Base-by-base conservation (phyloP, 2,113 vertebrate species). In the Tetrao urogallus region DNA sequence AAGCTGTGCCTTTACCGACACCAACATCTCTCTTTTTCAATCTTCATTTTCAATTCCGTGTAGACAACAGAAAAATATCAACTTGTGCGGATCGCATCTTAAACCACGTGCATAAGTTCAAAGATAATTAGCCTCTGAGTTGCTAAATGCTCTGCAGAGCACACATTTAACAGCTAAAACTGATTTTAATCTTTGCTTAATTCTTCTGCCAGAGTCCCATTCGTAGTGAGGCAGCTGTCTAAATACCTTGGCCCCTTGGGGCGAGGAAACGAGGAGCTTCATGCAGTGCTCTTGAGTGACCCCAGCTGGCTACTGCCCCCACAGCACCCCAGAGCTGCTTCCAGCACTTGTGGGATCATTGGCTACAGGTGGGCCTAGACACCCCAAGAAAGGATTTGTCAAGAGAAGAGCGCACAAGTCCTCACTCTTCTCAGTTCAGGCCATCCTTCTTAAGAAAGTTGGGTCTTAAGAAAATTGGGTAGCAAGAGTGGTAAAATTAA, bases 181-280 rank as follows among this genome's bases (percentile, higher is more conserved):
- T 92, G 95, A 95, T 97, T 95, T 91, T 97, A 95, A 95, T 96
- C 96, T 95, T 88, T 92, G 82, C 95, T 97, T 95, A 96, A 95
- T 96, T 95, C 96, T 92, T 92, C 80, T 96, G 95, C 95, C 96
- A 94, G 95, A 96, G 87, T 67, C 89, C 75, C 94, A 93, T 96
- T 94, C 87, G 80, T 6, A 81, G 75, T 20, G 82, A 94, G 75
- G 87, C 92, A 96, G 93, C 94, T 96, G 95, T 93, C 85, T 95
- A 97, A 96, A 90, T 95, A 94, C 65, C 91, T 81, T 8, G 1
- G 89, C 65, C 94, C 87, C 91, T 90, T 94, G 94, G 93, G 93
- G 85, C 40, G 27, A 88, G 72, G 50, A 96, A 84, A 61, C 28
- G 60, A n/a, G 54, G 57, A 88, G 76, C 30, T 65, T 88, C 85